Conservation (phyloP, 2,113 vertebrate species). For the Chlamydotis undulata region DNA sequence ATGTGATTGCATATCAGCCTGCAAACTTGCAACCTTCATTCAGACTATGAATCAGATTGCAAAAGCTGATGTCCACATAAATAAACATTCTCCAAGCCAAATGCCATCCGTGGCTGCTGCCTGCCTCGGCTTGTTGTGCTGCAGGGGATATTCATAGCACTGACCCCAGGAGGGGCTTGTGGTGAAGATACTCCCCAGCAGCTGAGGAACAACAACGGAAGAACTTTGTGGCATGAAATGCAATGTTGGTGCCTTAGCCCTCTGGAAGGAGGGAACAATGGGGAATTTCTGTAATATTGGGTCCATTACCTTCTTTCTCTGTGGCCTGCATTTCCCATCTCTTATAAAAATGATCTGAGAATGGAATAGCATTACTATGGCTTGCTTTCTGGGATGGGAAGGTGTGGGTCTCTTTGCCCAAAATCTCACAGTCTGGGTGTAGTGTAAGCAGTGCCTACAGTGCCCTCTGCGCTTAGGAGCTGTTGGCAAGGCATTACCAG, state of each 20-base stretch:
- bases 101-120: neutral
- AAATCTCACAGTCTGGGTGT: neutral
- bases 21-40: neutral
- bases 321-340: neutral
- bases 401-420: neutral
- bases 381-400: neutral
- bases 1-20: neutral
- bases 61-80: neutral
- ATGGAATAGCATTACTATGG: neutral
- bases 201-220: neutral
- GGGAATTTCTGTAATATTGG: neutral
- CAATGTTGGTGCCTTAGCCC: neutral
- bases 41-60: neutral
- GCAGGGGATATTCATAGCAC: neutral
- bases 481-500: neutral
- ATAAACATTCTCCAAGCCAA: neutral
- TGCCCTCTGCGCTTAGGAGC: neutral
- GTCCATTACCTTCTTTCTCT: neutral
- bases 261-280: neutral
- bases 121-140: conserved; percentile 17
- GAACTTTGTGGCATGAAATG: neutral
- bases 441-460: neutral
- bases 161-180: neutral
- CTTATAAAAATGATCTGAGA: neutral
- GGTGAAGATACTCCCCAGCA: neutral